Conservation (phyloP, 2,113 vertebrate species). For the Otus sunia region DNA sequence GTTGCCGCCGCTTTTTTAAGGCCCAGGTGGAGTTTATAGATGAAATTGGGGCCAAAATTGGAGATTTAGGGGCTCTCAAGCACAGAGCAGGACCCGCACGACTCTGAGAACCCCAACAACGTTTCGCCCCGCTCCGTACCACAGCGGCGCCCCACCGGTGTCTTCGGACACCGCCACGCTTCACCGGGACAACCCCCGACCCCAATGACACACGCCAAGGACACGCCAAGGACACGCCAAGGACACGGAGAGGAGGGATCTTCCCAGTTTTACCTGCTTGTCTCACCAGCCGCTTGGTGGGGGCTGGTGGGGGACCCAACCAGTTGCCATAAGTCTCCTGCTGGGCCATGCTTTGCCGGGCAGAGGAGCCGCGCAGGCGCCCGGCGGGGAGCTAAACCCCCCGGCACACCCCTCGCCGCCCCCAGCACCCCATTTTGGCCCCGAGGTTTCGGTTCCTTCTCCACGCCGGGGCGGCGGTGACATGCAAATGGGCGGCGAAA, state of each 20-base stretch:
- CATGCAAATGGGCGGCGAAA: not conserved
- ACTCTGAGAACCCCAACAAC: fast-evolving
- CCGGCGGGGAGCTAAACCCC: not conserved
- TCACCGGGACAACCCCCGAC: fast-evolving
- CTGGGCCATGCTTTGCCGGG: not conserved
- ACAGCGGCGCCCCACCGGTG: fast-evolving
- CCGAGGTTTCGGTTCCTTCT: not conserved
- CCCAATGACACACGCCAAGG: not conserved
- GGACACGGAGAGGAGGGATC: too few relatives aligned
- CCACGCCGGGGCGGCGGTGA: fast-evolving
- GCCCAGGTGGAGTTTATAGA: fast-evolving
- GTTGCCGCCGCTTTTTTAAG: not conserved
- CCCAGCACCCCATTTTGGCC: not conserved
- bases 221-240: not conserved
- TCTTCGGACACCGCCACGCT: fast-evolving
- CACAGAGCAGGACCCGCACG: fast-evolving
- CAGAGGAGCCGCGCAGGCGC: not conserved
- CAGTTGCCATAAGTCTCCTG: not conserved
- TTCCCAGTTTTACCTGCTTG: not conserved
- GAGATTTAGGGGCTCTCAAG: not conserved
- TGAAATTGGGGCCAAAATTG: not conserved
- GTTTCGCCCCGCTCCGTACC: fast-evolving
- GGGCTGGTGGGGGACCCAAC: not conserved
- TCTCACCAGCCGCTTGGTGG: not conserved
- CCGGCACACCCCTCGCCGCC: not conserved